Base-by-base conservation (phyloP, 2,888 invertebrate species). In the Acleris holmiana region DNA sequence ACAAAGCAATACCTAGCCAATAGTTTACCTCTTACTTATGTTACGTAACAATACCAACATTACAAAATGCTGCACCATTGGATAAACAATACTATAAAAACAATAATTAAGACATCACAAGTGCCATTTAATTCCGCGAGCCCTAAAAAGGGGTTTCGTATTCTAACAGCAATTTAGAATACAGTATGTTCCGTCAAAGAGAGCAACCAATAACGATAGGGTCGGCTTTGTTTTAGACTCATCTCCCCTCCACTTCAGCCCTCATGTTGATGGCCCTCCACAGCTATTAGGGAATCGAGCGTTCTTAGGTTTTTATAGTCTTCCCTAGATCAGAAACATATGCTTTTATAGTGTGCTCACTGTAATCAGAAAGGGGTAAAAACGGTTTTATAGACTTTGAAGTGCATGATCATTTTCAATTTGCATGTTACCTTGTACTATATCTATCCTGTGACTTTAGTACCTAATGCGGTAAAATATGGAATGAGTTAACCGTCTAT, bases 241-340 rank as follows among this genome's bases (percentile, higher is more conserved):
- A 75, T 78, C 82, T 77, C 83, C 73, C 75, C 78, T 78, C 76
- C 73, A 75, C 77, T 84, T 76, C 77, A 75, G 77, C 76, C 82
- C 76, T 77, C 78, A 85, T 87, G 73, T 73, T 4, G 82, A 89
- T 87, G 83, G 85, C 82, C 78, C 88, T 80, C 78, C 80, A 83
- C 84, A 80, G 83, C 82, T 85, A 84, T 86, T 85, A 85, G 82
- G 84, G 82, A 84, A 85, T 81, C 77, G 79, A 81, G 77, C 77
- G 75, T 73, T 57, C 46, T 59, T 29, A 53, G 50, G 47, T 56
- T 55, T 67, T 60, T 50, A 55, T 46, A 60, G 47, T 21, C 48
- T 17, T 21, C 53, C 40, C 51, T 29, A 25, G 51, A 19, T 51
- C 21, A 29, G n/a, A 49, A 63, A 35, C 54, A 40, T 64, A 62